phyloP scores from a whole-genome alignment of 1,140 invertebrate species.

The Drosophila sp. region DNA sequence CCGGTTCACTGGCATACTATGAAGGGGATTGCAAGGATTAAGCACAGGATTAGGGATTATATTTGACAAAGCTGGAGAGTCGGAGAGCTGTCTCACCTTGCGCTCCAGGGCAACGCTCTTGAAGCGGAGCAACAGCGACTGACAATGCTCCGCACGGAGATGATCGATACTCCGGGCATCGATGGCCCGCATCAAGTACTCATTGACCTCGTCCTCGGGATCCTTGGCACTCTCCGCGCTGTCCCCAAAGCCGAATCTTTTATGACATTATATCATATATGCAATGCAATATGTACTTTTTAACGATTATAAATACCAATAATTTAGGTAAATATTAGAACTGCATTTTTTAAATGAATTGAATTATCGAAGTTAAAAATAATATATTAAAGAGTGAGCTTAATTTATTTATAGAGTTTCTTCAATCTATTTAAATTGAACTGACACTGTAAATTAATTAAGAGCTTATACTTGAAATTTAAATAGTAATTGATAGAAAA shows the following conservation, averaged over 20 bases:
- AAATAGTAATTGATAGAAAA: too few species aligned
- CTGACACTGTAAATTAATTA: too few species aligned
- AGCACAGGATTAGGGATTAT: neutral
- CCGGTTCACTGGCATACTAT: slow-evolving; percentile 91
- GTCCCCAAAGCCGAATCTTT: slow-evolving; percentile 89
- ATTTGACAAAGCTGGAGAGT: neutral
- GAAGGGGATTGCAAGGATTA: slow-evolving; percentile 51
- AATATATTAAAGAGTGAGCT: too few species aligned
- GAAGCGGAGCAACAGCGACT: slow-evolving; percentile 92
- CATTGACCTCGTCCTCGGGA: slow-evolving; percentile 96
- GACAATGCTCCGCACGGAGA: slow-evolving; percentile 93
- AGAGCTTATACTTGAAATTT: too few species aligned
- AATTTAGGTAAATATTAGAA: too few species aligned
- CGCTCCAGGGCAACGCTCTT: slow-evolving; percentile 90
- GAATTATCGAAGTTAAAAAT: too few species aligned
- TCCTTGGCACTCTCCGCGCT: slow-evolving; percentile 88
- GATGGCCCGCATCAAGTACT: slow-evolving; percentile 96
- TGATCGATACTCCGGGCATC: slow-evolving; percentile 97
- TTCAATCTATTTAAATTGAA: too few species aligned
- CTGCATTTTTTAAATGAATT: too few species aligned
- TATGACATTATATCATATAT: too few species aligned
- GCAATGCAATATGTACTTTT: neutral
- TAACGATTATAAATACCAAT: too few species aligned
- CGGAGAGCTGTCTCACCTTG: slow-evolving; percentile 87
- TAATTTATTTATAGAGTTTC: too few species aligned